Evolutionary conservation across 2,113 vertebrate species (phyloP), one percentile per base, ranked within the genome.

Genomic region (Hydrochoerus hydrochaeris): DNA sequence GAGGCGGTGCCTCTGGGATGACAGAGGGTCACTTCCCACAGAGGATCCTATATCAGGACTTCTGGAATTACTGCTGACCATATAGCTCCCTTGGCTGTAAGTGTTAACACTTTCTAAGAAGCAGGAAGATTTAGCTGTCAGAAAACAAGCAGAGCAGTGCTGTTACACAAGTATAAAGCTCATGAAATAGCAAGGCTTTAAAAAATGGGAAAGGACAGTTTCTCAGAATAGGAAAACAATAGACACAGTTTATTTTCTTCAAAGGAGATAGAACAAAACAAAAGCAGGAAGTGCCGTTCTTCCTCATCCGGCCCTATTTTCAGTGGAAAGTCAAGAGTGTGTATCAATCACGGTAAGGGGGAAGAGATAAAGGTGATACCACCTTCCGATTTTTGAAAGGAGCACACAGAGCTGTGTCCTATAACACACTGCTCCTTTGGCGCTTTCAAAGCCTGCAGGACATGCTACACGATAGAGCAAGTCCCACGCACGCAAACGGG

Each of bases 261-360:
- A 95, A 97, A 98, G 92, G 91, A 98, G 97, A 98, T 93, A 97
- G 71, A 97, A 95, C 16, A 85, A 98, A 97, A 99, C 98, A 99
- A 98, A 98, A 96, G 97, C 93, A 98, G 99, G 98, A 99, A 98
- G 97, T 94, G 67, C 83, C 98, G 98, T 98, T 95, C 97, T 98
- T 98, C 95, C 98, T 98, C 94, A 97, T 98, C 98, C 98, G 96
- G 96, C 96, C 84, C 80, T 95, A 85, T 93, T 98, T 92, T 96
- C 96, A 97, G 35, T 91, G 95, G 95, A 98, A 98, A 98, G 98
- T 98, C 98, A 98, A 98, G 93, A 93, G 95, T 95, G 98, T 85
- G 62, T 96, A 98, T 98, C 97, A 96, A 82, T 98, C 98, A 98
- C 81, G 93, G 97, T 97, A 98, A 98, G 95, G 95, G 82, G 96